These are phyloP conservation scores for Sebastolobus alascanus DNA, from an alignment of 2,797 vertebrate genomes.

Conservation along the genomic window DNA sequence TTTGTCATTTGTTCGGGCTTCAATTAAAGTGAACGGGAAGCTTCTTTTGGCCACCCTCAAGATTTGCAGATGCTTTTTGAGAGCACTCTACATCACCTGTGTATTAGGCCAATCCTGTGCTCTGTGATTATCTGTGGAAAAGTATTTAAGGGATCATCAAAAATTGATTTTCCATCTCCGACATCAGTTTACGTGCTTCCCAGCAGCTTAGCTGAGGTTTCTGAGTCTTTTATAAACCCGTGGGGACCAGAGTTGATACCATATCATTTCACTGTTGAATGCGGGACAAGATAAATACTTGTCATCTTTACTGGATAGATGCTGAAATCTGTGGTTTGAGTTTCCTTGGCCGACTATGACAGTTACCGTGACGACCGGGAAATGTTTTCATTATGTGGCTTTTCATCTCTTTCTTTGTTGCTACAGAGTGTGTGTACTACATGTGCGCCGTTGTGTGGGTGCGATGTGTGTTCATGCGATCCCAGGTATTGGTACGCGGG, in stretches of 20 bases:
- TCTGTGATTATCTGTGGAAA: constrained; percentile 48
- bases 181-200: constrained; percentile 31
- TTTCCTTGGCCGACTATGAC: constrained; percentile 32
- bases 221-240: constrained; percentile 29
- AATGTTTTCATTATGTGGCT: constrained; percentile 60
- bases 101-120: neutral
- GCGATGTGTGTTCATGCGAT: constrained; percentile 22
- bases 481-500: constrained; percentile 42
- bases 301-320: constrained; percentile 52
- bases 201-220: constrained; percentile 51
- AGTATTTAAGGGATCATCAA: constrained; percentile 34
- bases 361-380: constrained; percentile 39
- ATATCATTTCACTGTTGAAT: constrained; percentile 60
- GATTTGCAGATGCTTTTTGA: neutral
- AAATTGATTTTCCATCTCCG: constrained; percentile 38
- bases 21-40: neutral
- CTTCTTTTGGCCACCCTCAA: neutral
- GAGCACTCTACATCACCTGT: neutral
- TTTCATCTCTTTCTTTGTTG: constrained; percentile 26
- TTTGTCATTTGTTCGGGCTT: neutral
- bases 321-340: constrained; percentile 59
- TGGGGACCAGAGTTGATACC: constrained; percentile 41
- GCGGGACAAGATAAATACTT: constrained; percentile 66
- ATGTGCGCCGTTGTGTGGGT: constrained; percentile 11
- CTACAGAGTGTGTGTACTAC: neutral